These are phyloP conservation scores for Homarus americanus DNA, from an alignment of 1,140 invertebrate species.

Conservation along the genomic window DNA sequence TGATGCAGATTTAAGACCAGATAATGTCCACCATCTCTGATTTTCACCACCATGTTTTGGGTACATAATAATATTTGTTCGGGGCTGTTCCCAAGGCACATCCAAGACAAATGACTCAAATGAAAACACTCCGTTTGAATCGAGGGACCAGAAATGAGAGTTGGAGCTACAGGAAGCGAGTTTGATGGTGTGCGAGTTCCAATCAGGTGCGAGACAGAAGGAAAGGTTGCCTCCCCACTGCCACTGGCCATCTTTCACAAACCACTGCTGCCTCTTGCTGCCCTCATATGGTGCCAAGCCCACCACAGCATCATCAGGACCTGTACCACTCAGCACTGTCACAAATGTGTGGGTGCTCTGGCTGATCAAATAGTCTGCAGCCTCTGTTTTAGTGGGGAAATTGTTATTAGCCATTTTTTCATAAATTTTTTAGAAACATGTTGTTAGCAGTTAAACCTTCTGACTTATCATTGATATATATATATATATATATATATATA, in stretches of 20 bases:
- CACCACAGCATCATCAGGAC: conserved; percentile 21
- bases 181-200: not conserved
- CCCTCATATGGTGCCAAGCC: conserved; percentile 29
- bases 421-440: too few species aligned
- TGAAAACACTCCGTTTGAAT: not conserved
- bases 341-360: conserved; percentile 49
- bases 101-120: not conserved
- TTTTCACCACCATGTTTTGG: conserved; percentile 33
- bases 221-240: conserved; percentile 36
- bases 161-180: not conserved
- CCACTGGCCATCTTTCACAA: conserved; percentile 12
- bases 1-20: not conserved
- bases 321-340: conserved; percentile 33
- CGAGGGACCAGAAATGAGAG: not conserved
- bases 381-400: not conserved
- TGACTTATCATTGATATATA: too few species aligned
- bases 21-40: conserved; percentile 46
- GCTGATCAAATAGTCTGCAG: conserved; percentile 39
- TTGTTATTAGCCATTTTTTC: too few species aligned
- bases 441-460: too few species aligned
- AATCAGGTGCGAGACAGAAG: conserved; percentile 21
- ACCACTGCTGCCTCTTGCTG: conserved; percentile 37
- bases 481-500: too few species aligned
- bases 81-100: conserved; percentile 26
- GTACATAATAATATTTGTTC: conserved; percentile 18